Conservation (phyloP, 1,140 invertebrate genomes). For the Scaptomyza graminum region DNA sequence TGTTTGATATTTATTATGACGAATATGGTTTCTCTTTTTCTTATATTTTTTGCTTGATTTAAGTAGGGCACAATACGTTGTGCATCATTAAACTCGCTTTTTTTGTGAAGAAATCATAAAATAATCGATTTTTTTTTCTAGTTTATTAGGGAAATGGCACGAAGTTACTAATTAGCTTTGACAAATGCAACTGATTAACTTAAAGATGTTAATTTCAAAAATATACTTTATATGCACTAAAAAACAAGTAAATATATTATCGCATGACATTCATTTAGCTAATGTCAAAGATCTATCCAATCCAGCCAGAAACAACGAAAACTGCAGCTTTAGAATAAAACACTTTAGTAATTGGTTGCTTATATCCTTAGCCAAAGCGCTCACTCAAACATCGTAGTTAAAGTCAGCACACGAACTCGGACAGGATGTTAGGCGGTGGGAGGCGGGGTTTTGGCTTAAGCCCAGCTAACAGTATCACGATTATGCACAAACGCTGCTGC, state of each 20-base stretch:
- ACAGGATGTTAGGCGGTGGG: background rate
- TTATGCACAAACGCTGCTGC: conserved; percentile 71
- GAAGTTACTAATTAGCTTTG: background rate
- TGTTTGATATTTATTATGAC: conserved; percentile 5
- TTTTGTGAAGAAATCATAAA: background rate
- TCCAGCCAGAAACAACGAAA: background rate
- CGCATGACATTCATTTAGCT: conserved; percentile 23
- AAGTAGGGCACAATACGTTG: conserved; percentile 17
- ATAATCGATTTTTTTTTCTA: background rate
- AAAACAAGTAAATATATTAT: no score
- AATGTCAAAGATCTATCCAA: conserved; percentile 3
- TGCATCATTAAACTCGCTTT: conserved; percentile 19
- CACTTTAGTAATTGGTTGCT: conserved; percentile 81
- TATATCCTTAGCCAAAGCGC: conserved; percentile 58
- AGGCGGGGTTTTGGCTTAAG: conserved; percentile 31
- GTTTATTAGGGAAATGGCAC: background rate
- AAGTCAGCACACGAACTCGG: conserved; percentile 11
- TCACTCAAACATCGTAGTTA: conserved; percentile 40
- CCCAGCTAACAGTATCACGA: conserved; percentile 72
- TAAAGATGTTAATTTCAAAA: no score
- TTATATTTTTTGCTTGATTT: conserved; percentile 15
- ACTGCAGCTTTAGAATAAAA: conserved; percentile 54
- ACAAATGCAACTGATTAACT: background rate
- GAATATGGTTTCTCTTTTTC: conserved; percentile 32
- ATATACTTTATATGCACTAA: no score